Evolutionary conservation across 2,113 vertebrate species (phyloP).

Genomic region (Misgurnus mizolepis): DNA sequence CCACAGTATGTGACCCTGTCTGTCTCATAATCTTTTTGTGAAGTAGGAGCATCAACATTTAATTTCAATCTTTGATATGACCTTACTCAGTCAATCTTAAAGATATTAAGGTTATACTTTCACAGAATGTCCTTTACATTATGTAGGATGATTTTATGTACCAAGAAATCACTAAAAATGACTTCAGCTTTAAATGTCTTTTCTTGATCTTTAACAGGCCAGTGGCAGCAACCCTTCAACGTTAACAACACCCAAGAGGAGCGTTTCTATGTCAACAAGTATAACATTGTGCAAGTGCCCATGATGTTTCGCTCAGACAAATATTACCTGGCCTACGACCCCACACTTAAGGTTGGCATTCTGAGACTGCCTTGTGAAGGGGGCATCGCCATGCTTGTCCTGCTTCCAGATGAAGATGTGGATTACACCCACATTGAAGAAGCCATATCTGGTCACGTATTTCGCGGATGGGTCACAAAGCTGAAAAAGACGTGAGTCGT

Average conservation of each 20-base stretch:
- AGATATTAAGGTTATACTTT: too few species aligned
- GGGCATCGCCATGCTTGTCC: conserved; percentile 81
- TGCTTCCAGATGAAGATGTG: conserved; percentile 78
- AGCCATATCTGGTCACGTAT: conserved; percentile 75
- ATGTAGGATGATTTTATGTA: too few species aligned
- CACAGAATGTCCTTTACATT: too few species aligned
- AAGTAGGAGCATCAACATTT: too few species aligned
- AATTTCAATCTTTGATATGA: too few species aligned
- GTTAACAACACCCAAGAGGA: conserved; percentile 71
- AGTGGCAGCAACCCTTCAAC: conserved; percentile 82
- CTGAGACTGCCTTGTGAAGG: conserved; percentile 83
- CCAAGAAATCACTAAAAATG: too few species aligned
- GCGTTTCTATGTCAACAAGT: conserved; percentile 84
- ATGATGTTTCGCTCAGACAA: conserved; percentile 85
- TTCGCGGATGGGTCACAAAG: conserved; percentile 79
- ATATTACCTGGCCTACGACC: conserved; percentile 81
- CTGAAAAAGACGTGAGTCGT: conserved; percentile 77
- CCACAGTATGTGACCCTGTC: too few species aligned
- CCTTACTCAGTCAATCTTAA: too few species aligned
- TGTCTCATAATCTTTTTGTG: too few species aligned
- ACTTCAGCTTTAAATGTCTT: too few species aligned
- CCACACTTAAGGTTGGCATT: conserved; percentile 74
- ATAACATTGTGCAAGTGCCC: conserved; percentile 77
- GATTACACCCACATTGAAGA: conserved; percentile 82
- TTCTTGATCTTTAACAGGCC: conserved; percentile 66